Percentiles rank a stretch among this genome's conserved stretches.
Conservation (phyloP, 1,140 invertebrate species). For the Meloidogyne hapla region DNA sequence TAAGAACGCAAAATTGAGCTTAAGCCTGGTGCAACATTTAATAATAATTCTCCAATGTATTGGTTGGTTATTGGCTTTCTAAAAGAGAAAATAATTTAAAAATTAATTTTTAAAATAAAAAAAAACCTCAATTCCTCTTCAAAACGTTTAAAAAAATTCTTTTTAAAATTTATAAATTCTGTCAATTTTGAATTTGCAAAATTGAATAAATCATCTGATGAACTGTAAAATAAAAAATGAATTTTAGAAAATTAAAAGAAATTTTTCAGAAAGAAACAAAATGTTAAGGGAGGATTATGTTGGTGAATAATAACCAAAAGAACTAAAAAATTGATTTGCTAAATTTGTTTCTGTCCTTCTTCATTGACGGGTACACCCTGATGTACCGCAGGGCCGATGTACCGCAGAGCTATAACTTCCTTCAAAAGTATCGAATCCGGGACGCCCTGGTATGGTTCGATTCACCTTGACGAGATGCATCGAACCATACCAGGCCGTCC, state of each 20-base stretch:
- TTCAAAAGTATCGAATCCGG: no score
- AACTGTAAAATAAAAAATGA: background rate
- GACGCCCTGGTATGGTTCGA: no score
- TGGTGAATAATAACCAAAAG: no score
- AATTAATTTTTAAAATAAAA: constrained; percentile 6
- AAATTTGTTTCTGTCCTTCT: no score
- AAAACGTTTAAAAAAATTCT: constrained; percentile 25
- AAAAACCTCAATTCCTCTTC: constrained; percentile 26
- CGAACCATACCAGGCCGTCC: no score
- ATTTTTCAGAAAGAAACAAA: no score
- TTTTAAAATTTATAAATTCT: constrained; percentile 29
- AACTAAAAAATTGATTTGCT: no score
- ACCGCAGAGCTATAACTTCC: no score
- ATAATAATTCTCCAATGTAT: constrained; percentile 84
- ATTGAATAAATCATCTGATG: background rate
- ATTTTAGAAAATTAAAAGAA: background rate
- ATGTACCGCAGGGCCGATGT: no score
- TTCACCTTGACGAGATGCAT: no score
- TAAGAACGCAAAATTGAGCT: constrained; percentile 83
- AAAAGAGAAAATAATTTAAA: constrained; percentile 20
- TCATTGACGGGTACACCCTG: no score
- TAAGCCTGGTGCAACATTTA: constrained; percentile 80
- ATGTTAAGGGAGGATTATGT: no score
- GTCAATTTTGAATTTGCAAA: background rate
- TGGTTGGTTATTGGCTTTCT: constrained; percentile 66